Evolutionary conservation across 2,888 invertebrate genomes (phyloP).

Genomic region (Villa cingulata): DNA sequence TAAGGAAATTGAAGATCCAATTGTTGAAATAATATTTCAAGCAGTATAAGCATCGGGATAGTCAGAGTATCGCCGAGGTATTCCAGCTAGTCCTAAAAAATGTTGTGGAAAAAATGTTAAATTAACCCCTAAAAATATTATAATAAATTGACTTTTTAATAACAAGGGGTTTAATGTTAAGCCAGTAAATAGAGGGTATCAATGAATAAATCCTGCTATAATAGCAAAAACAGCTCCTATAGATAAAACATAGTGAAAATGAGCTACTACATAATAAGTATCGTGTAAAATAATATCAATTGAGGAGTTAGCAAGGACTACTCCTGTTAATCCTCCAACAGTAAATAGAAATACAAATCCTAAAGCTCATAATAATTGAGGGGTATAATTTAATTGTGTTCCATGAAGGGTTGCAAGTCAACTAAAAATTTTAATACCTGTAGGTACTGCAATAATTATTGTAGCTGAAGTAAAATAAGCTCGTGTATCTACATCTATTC

Average conservation of each 20-base stretch:
- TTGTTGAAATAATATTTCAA: slow-evolving; percentile 53
- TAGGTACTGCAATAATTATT: slow-evolving; percentile 76
- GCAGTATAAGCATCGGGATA: slow-evolving; percentile 48
- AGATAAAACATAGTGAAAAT: slow-evolving; percentile 68
- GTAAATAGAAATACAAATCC: slow-evolving; percentile 70
- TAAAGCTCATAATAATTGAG: slow-evolving; percentile 50
- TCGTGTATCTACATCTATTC: slow-evolving; percentile 70
- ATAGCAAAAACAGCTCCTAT: slow-evolving; percentile 70
- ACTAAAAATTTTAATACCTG: slow-evolving; percentile 72
- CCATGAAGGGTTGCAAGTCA: slow-evolving; percentile 60
- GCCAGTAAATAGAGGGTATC: slow-evolving; percentile 56
- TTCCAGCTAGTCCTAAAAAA: slow-evolving; percentile 51
- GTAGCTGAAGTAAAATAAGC: slow-evolving; percentile 75
- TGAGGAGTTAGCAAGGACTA: slow-evolving; percentile 54
- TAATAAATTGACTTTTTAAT: slow-evolving; percentile 55
- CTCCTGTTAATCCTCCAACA: slow-evolving; percentile 55
- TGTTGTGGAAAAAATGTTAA: slow-evolving; percentile 70
- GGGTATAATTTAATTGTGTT: slow-evolving; percentile 44
- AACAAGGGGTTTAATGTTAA: slow-evolving; percentile 42
- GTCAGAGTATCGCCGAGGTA: slow-evolving; percentile 60
- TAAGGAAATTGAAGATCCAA: slow-evolving; percentile 43
- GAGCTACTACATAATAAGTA: slow-evolving; percentile 73
- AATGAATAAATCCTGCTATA: slow-evolving; percentile 57
- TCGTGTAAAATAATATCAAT: slow-evolving; percentile 66
- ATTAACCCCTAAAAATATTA: slow-evolving; percentile 64